Evolutionary conservation across 92 coral and sea anemone genomes (phyloP), one percentile per base, ranked within the genome.

Genomic region (Porites rus): DNA sequence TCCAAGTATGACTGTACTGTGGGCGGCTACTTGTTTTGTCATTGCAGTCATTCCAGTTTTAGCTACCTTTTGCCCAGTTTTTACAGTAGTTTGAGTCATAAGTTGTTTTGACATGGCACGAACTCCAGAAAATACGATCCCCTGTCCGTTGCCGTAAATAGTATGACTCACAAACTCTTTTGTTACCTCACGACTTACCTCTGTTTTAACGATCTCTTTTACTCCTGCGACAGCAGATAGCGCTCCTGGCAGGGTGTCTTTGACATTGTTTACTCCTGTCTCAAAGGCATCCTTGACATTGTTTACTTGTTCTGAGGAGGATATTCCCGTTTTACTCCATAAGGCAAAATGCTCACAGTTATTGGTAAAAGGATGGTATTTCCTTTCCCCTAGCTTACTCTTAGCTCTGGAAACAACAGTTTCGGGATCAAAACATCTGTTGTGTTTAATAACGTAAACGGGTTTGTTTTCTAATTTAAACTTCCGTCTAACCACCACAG

Each of bases 261-360:
- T 16, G 31, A 14, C 72, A 14, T 20, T 16, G 11, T 67, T 6
- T 38, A 38, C 5, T 38, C 46, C 0, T 38, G 0, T 38, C 46
- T 38, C 0, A 0, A 38, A 0, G 7, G 7, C 7, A 38, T 38
- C 46, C 46, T 3, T 38, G 31, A 12, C 72, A 14, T 20, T 19
- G 11, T 22, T 5, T 11, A 21, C 43, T 25, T 75, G 79, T 21
- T 75, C 52, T 19, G 79, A 75, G 8, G 51, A 75, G 7, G 79
- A 59, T 75, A 2, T 75, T 50, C 84, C 89, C 16, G 89, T 78
- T 50, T 86, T 86, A 56, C 89, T 70, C 89, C 89, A 86, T 84
- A 78, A 77, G 21, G 84, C 89, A 78, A 86, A 86, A 65, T 86
- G 89, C 69, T 86, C 89, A 50, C 89, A 86, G 68, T 86, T 86